Percentiles rank a stretch among this genome's conserved stretches.
phyloP scores from a whole-genome alignment of 1,140 invertebrate genomes.

The Pseudomyrmex sp. region DNA sequence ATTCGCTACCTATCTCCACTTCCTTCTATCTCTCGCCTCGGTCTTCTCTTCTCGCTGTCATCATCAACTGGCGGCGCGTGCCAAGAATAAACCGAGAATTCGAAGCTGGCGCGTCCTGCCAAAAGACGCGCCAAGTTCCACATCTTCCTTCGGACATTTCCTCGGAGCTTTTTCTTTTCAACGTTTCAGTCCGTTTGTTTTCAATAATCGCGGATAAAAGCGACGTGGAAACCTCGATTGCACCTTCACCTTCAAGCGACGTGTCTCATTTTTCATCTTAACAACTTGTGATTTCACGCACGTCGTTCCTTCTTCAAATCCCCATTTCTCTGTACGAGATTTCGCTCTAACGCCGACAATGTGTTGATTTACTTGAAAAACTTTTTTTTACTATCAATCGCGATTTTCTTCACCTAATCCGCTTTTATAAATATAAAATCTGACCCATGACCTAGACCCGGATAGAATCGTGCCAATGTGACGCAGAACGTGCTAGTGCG shows the following conservation, averaged over 20 bases:
- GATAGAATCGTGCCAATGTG: constrained; percentile 52
- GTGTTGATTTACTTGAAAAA: no score
- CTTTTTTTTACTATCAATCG: no score
- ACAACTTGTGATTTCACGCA: no score
- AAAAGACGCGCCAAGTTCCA: constrained; percentile 43
- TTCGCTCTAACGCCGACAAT: no score
- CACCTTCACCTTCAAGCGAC: no score
- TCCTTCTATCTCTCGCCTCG: neutral
- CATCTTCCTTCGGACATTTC: neutral
- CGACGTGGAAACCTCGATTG: no score
- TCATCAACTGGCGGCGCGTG: constrained; percentile 56
- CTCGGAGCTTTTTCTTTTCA: neutral
- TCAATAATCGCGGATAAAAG: neutral
- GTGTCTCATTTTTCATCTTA: no score
- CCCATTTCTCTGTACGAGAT: no score
- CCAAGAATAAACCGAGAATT: constrained; percentile 68
- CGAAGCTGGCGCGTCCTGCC: constrained; percentile 50
- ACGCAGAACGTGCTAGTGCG: constrained; percentile 44
- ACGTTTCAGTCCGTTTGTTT: neutral
- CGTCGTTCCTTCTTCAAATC: no score
- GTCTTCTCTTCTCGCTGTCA: constrained; percentile 50
- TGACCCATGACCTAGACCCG: constrained; percentile 69
- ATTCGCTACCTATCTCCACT: neutral
- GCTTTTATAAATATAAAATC: neutral
- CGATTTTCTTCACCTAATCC: no score